A percentile compares a stretch with the other conserved stretches of the same genome.
Conservation (phyloP, 2,797 vertebrate species). For the Girardinus metallicus region DNA sequence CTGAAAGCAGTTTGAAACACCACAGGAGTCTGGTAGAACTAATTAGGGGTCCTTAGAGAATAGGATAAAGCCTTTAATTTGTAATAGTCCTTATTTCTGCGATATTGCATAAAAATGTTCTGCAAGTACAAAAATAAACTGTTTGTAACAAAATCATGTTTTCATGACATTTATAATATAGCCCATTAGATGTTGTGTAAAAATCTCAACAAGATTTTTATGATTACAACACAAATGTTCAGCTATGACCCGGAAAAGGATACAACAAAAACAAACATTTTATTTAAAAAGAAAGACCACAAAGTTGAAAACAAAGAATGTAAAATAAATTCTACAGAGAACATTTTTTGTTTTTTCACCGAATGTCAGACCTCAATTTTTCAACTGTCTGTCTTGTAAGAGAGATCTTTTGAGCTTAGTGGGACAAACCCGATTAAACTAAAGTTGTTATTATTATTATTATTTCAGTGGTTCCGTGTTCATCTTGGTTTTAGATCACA, state of each 20-base stretch:
- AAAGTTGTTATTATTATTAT: too few species aligned
- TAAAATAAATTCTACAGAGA: slow-evolving; percentile 34
- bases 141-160: slow-evolving; percentile 79
- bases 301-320: slow-evolving; percentile 45
- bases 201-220: slow-evolving; percentile 64
- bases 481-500: slow-evolving; percentile 15
- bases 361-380: slow-evolving; percentile 17
- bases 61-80: slow-evolving; percentile 72
- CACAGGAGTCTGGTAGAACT: slow-evolving; percentile 50
- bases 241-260: slow-evolving; percentile 42
- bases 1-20: slow-evolving; percentile 69
- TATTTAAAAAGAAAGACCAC: slow-evolving; percentile 72
- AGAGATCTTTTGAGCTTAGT: too few species aligned
- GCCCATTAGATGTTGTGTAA: slow-evolving; percentile 60
- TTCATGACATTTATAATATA: slow-evolving; percentile 71
- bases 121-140: slow-evolving; percentile 81
- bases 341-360: slow-evolving; percentile 7
- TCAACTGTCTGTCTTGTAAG: too few species aligned
- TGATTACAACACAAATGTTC: slow-evolving; percentile 56
- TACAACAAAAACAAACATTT: slow-evolving; percentile 38
- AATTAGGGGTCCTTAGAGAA: slow-evolving; percentile 64
- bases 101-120: slow-evolving; percentile 76
- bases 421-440: too few species aligned
- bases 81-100: slow-evolving; percentile 63
- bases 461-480: background rate